Base-by-base conservation (phyloP, 2,113 vertebrate species). In the Fukomys damarensis region DNA sequence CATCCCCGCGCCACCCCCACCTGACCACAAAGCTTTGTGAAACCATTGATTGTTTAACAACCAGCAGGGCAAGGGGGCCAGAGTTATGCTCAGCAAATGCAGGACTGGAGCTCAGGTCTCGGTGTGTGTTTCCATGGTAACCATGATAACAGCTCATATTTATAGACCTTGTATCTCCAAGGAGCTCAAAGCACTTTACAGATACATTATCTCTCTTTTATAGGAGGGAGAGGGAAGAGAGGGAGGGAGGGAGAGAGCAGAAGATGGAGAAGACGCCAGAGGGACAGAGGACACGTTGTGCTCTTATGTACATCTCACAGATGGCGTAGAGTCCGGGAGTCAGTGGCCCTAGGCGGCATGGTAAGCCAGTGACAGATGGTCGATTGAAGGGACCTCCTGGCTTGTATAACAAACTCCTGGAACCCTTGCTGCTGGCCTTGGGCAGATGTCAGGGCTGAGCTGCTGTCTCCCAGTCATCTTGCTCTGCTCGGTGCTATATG, bases 101-200 rank as follows among this genome's bases (percentile, higher is more conserved):
- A 91, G 91, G 94, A 66, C 85, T 28, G n/a, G 70, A 96, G 87
- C 63, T 38, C n/a, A 79, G 91, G 43, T 85, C 68, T 95, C 96
- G 77, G 74, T 59, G 89, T 96, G 70, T 74, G 96, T 98, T 96
- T 94, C 98, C 96, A 97, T 96, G 96, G 97, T 41, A 86, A 98
- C 95, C 80, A 84, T 93, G 93, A 97, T 97, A 97, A 95, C 97
- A 96, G 97, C 94, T 97, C 94, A 65, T 96, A 98, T 98, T 98
- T 98, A 97, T 98, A 98, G 98, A 89, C 65, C 49, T 77, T 96
- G 82, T 96, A 97, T 97, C 97, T 97, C 98, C 96, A 97, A 97
- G 97, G 97, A 97, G 96, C 96, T 94, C 95, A 96, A 89, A 97
- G 97, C 89, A 66, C 97, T 96, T 93, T 87, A 66, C 68, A 96